Base-by-base conservation (phyloP, 2,113 vertebrate species). In the Alouatta palliata region DNA sequence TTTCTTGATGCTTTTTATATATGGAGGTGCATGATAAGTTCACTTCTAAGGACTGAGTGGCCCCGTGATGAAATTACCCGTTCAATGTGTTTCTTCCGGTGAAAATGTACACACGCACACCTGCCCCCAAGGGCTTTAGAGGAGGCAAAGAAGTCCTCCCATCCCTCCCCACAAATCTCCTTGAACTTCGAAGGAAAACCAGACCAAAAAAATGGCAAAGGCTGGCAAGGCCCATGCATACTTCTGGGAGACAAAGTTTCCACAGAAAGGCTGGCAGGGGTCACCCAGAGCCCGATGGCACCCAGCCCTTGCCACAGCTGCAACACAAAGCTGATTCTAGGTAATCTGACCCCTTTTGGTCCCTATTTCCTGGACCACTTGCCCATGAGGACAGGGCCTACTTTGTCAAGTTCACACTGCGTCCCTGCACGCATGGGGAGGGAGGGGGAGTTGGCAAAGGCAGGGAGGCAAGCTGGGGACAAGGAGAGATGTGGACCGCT, bases 1-100 rank as follows among this genome's bases (percentile, higher is more conserved):
- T 87, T 92, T 94, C 19, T 73, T 71, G 21, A 64, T 77, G 20
- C 85, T 94, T 37, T 92, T 90, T 82, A 47, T 68, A 77, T 94
- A n/a, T 73, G 68, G 75, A 88, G 47, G 73, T 64, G 25, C 52
- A 77, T 10, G 40, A 64, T n/a, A 49, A 79, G 52, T 56, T 20
- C 40, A 37, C 82, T 3, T 52, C 61, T n/a, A 86, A 35, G 47
- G 27, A 40, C 25, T 25, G 12, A 30, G 82, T 9, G 58, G 43
- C 32, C n/a, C 68, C 45, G 54, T 35, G 35, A 23, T 58, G 56
- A 90, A 73, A 71, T 79, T 82, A 20, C 10, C 30, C 37, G n/a
- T 49, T 13, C 64, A n/a, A 90, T 68, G 32, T 47, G 45, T 56
- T 80, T 81, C 32, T 90, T 70, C 16, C 75, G 4, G 8, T 76